A percentile compares a stretch with the other conserved stretches of the same genome.
Evolutionary conservation across 2,888 invertebrate species (phyloP).

Genomic region (Dione juno): DNA sequence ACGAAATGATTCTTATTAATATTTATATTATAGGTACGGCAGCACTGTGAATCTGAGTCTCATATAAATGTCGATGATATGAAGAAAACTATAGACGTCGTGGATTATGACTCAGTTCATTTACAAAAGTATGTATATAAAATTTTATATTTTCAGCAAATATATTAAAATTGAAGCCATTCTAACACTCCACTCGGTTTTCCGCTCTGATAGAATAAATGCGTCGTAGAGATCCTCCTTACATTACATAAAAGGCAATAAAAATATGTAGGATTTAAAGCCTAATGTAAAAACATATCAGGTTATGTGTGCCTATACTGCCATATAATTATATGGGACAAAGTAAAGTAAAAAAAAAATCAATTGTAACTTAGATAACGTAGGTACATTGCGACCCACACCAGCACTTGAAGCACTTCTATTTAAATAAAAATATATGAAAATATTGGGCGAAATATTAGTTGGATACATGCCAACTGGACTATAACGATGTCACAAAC

Average conservation of each 20-base stretch:
- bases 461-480: background rate
- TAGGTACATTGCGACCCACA: background rate
- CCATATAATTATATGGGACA: too few species aligned
- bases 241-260: too few species aligned
- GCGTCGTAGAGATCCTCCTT: too few species aligned
- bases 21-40: slow-evolving; percentile 59
- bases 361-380: background rate
- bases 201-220: too few species aligned
- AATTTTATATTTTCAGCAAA: background rate
- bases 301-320: too few species aligned
- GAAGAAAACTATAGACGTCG: slow-evolving; percentile 66
- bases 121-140: slow-evolving; percentile 61
- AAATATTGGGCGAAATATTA: background rate
- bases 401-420: background rate
- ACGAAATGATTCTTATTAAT: too few species aligned
- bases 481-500: background rate
- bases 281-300: too few species aligned
- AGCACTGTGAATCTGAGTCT: slow-evolving; percentile 58
- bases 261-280: too few species aligned
- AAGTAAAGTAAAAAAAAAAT: too few species aligned
- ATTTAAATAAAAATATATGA: background rate
- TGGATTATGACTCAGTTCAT: slow-evolving; percentile 67
- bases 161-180: background rate
- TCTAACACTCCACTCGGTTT: too few species aligned
- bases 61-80: slow-evolving; percentile 61